Base-by-base conservation (phyloP, 2,113 vertebrate species). In the Bufo gargarizans region DNA sequence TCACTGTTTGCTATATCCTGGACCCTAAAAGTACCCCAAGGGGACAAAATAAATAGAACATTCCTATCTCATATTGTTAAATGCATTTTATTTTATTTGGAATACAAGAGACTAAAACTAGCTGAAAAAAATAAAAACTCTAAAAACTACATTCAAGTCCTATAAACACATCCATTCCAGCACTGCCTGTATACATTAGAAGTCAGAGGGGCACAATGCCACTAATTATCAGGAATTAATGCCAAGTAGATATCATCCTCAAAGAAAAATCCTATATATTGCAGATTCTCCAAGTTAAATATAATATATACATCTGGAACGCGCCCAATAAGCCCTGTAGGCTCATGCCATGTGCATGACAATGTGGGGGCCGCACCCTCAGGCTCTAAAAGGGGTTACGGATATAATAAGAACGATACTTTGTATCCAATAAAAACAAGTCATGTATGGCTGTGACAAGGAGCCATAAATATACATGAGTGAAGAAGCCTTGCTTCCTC, bases 391-490 rank as follows among this genome's bases (percentile, higher is more conserved):
- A 33, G 67, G 63, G 63, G n/a, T 12, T 71, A 17, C 33, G 13
- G 45, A 69, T 53, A 16, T 6, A n/a, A 16, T 50, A 71, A 13
- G 49, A 84, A 55, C 19, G 13, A 84, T 71, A 84, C 49, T 33
- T 53, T 84, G 61, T 55, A 84, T 84, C 82, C 49, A 50, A 71
- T 84, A 71, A 84, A 71, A 71, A 69, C 65, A 50, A 16, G 63
- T 71, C 47, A 55, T 22, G 82, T 69, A 55, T n/a, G 20, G 59
- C 82, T 84, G 82, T 77, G 76, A 79, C 47, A 86, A 55, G 49
- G 49, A 86, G 76, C 58, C 50, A 77, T 80, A 80, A 86, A 86
- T 61, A 86, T 78, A 86, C 72, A 86, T 61, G 85, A 63, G 77
- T 61, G 85, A 83, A 43, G 67, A 76, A 76, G 67, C 20, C n/a